Conservation (phyloP, 2,888 invertebrate genomes). For the Coenonympha glycerion region DNA sequence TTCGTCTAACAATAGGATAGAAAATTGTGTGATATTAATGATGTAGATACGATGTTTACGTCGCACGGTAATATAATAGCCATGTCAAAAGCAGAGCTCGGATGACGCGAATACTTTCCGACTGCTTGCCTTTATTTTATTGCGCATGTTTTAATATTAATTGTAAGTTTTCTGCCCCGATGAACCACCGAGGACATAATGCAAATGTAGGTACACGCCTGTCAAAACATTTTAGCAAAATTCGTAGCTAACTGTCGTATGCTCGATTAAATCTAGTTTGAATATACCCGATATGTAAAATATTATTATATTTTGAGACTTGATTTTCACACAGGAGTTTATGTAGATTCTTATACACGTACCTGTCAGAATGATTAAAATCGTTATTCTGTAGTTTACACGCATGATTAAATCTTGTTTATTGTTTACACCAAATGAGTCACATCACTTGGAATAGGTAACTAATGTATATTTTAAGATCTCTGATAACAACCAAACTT, state of each 20-base stretch:
- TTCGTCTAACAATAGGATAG: slow-evolving; percentile 19
- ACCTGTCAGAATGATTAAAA: too few relatives aligned
- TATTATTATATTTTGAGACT: too few relatives aligned
- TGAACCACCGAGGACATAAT: slow-evolving; percentile 47
- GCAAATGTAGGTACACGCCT: slow-evolving; percentile 43
- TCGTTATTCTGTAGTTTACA: too few relatives aligned
- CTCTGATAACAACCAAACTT: too few relatives aligned
- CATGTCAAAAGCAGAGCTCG: slow-evolving; percentile 64
- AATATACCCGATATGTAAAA: too few relatives aligned
- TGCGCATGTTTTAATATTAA: slow-evolving; percentile 73
- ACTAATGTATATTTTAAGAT: too few relatives aligned
- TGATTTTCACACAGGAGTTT: too few relatives aligned
- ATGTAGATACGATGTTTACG: slow-evolving; percentile 21
- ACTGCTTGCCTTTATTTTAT: slow-evolving; percentile 68
- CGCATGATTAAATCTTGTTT: too few relatives aligned
- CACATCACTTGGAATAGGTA: too few relatives aligned
- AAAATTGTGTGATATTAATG: slow-evolving; percentile 22
- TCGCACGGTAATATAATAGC: slow-evolving; percentile 52
- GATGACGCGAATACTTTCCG: slow-evolving; percentile 67
- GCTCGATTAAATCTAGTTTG: slow-evolving; percentile 27
- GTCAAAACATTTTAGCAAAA: slow-evolving; percentile 55
- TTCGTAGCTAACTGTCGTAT: slow-evolving; percentile 38
- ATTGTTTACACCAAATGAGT: too few relatives aligned
- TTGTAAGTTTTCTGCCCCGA: slow-evolving; percentile 65
- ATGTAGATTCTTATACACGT: too few relatives aligned